Percentiles rank a stretch among this genome's conserved stretches.
These are phyloP conservation scores for Antigone vipio DNA, from an alignment of 2,113 vertebrate genomes.

Conservation along the genomic window DNA sequence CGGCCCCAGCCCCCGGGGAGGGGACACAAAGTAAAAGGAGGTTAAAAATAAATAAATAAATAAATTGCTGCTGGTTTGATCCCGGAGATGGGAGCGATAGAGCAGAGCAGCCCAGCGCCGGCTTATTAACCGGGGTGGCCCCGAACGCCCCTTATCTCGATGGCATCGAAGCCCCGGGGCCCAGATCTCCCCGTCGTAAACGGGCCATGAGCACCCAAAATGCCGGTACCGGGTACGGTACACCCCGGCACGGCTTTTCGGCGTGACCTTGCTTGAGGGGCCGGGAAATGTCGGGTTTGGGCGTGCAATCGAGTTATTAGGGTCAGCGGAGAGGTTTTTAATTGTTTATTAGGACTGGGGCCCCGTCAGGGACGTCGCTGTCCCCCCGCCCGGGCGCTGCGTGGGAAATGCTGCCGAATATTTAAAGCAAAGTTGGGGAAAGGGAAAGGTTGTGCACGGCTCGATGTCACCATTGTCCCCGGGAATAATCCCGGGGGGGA, in stretches of 20 bases:
- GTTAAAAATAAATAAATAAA: no score
- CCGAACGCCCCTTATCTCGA: not conserved
- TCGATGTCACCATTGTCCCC: rapidly evolving
- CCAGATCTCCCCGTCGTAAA: rapidly evolving
- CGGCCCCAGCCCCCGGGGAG: not conserved
- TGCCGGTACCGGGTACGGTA: rapidly evolving
- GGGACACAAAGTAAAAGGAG: not conserved
- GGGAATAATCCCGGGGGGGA: not conserved
- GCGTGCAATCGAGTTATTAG: rapidly evolving
- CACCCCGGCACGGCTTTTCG: rapidly evolving
- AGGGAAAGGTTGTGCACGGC: rapidly evolving
- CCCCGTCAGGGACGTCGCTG: rapidly evolving
- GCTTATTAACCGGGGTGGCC: not conserved
- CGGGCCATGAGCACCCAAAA: not conserved
- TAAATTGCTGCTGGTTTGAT: not conserved
- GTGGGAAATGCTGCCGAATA: not conserved
- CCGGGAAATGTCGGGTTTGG: rapidly evolving
- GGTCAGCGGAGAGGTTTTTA: not conserved
- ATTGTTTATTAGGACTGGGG: not conserved
- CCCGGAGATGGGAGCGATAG: constrained; percentile 40
- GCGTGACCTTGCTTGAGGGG: constrained; percentile 5
- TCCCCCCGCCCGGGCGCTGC: not conserved
- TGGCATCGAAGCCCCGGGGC: not conserved
- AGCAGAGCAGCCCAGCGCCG: not conserved
- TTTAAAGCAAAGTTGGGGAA: rapidly evolving